These are phyloP conservation scores for Sylvicapra grimmia DNA, from an alignment of 2,113 vertebrate genomes.

Conservation along the genomic window DNA sequence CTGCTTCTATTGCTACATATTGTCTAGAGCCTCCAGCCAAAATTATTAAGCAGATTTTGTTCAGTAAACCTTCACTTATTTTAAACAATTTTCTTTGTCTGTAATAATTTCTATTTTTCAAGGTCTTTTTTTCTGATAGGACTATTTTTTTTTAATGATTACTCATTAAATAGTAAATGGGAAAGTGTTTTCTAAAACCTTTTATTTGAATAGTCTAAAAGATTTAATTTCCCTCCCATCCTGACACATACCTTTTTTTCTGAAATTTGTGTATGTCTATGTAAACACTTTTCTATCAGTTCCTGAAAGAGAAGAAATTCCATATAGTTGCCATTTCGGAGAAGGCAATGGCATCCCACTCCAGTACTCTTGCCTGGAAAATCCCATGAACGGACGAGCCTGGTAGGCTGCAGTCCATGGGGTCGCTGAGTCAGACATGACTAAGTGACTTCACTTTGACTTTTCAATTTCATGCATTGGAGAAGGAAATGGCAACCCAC, in stretches of 20 bases:
- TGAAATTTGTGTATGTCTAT: neutral
- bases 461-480: no score
- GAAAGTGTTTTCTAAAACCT: neutral
- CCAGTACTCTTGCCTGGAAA: no score
- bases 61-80: neutral
- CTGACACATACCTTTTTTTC: neutral
- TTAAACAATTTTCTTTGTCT: neutral
- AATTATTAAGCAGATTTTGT: slow-evolving; percentile 2
- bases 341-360: no score
- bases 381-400: no score
- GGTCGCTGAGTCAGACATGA: no score
- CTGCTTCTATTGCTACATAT: neutral
- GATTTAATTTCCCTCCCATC: neutral
- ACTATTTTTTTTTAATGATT: neutral
- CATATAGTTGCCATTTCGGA: neutral
- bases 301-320: neutral
- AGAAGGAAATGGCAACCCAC: no score
- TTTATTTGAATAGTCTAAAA: neutral
- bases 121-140: neutral
- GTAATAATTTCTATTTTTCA: neutral
- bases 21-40: neutral
- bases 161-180: neutral
- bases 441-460: no score
- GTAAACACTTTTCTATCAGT: neutral
- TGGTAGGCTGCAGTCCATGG: no score